Evolutionary conservation across 1,140 invertebrate species (phyloP), one percentile per base, ranked within the genome.

Genomic region (Diorhabda carinulata): DNA sequence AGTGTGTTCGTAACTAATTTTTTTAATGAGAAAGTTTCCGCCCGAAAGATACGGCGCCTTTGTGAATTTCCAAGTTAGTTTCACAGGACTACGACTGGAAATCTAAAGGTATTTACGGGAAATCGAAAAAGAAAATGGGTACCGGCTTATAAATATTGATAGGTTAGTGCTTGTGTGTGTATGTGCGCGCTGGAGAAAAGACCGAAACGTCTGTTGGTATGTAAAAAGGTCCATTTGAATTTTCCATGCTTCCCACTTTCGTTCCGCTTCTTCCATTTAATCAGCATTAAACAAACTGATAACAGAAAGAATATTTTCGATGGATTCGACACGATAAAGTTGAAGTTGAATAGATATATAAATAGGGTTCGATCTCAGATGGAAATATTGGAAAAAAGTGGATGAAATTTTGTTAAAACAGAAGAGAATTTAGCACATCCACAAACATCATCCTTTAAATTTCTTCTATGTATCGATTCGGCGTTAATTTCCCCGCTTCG

Each of bases 111-210:
- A 62, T 62, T 43, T 8, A 52, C 47, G 61, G n/a, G 47, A 52
- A 52, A 52, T 52, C 47, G 47, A 56, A 64, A 57, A 64, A 64
- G 63, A 42, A 64, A 64, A 64, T 64, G 63, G 63, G 63, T 25
- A 52, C 41, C 43, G 25, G 41, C 63, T 64, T 57, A 64, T 64
- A 64, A 64, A 64, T 64, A 64, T 64, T 64, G 63, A 64, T 47
- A 64, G 63, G 63, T 56, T 57, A 57, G 4, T 64, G 63, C 25
- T 7, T 60, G 63, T 64, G 45, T 25, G 63, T 25, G 40, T 45
- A 8, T 52, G 25, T 8, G n/a, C 56, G 7, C 25, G 25, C 25
- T 25, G 25, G 25, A 25, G 25, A 25, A 25, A 52, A n/a, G 47
- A 52, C 47, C 4, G 47, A 52, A 52, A 44, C 63, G 63, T 64